These are phyloP conservation scores for Pipa parva DNA, from an alignment of 2,113 vertebrate genomes.

Conservation along the genomic window DNA sequence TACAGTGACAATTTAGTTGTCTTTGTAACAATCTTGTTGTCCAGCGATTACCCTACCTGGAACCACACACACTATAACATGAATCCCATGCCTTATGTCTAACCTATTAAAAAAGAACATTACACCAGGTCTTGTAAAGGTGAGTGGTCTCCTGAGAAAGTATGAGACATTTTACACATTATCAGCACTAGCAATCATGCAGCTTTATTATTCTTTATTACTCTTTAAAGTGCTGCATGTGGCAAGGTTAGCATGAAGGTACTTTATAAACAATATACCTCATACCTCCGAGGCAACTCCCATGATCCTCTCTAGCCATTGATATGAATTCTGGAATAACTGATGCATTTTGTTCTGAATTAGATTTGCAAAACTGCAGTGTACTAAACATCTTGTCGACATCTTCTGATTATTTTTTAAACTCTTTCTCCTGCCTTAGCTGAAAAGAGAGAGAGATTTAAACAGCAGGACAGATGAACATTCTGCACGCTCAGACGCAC, in stretches of 20 bases:
- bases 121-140: slow-evolving; percentile 10
- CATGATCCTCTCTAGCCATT: neutral
- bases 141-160: neutral
- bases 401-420: slow-evolving; percentile 15
- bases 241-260: neutral
- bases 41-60: slow-evolving; percentile 6
- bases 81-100: slow-evolving; percentile 15
- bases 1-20: neutral
- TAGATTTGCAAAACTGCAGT: slow-evolving; percentile 12
- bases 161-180: neutral
- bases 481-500: neutral
- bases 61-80: slow-evolving; percentile 1
- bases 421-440: slow-evolving; percentile 9
- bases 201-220: neutral
- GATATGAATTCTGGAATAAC: neutral
- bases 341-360: slow-evolving; percentile 5
- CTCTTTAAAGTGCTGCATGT: neutral
- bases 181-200: neutral
- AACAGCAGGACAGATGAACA: slow-evolving; percentile 26
- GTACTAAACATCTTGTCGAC: slow-evolving; percentile 7
- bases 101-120: slow-evolving; percentile 21
- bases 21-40: neutral
- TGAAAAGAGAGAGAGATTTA: slow-evolving; percentile 11
- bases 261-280: neutral
- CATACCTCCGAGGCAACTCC: neutral